Base-by-base conservation (phyloP, 1,140 invertebrate species). In the Euborellia annulipes region DNA sequence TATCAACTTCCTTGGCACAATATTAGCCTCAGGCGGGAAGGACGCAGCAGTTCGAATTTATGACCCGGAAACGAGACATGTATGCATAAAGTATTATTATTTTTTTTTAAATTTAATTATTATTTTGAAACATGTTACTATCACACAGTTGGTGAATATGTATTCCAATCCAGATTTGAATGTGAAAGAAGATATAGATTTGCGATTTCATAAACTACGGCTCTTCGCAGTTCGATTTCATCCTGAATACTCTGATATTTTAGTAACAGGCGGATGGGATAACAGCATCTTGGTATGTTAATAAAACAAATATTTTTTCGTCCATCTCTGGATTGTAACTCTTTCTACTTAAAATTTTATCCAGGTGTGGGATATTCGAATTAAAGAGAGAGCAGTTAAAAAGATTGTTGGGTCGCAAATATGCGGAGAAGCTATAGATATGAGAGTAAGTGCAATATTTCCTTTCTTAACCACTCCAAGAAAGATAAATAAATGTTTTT, bases 261-360 rank as follows among this genome's bases (percentile, higher is more conserved):
- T 63, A 21, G 41, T 62, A 18, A 55, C 55, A 18, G 62, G 62
- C 21, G 62, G 62, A 36, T 61, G 60, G 59, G 62, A 63, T 43
- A 50, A 58, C 23, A 27, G 23, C 23, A 27, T 6, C 11, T 27
- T 27, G 4, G 4, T 6, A 27, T 27, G 11, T 6, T 4, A 27
- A 6, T 27, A 27, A 27, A 27, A 27, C 23, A 27, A 27, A 4
- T 27, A 6, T n/a, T n/a, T n/a, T n/a, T n/a, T n/a, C n/a, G n/a
- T n/a, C n/a, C n/a, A n/a, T n/a, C n/a, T n/a, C n/a, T n/a, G n/a
- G n/a, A n/a, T n/a, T n/a, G n/a, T n/a, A n/a, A n/a, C n/a, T n/a
- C n/a, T n/a, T n/a, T n/a, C n/a, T n/a, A n/a, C n/a, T n/a, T n/a
- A n/a, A n/a, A n/a, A n/a, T 44, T 18, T 22, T 23, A 20, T 51